These are phyloP conservation scores for Entomyzon cyanotis DNA, from an alignment of 2,113 vertebrate genomes.

Conservation along the genomic window DNA sequence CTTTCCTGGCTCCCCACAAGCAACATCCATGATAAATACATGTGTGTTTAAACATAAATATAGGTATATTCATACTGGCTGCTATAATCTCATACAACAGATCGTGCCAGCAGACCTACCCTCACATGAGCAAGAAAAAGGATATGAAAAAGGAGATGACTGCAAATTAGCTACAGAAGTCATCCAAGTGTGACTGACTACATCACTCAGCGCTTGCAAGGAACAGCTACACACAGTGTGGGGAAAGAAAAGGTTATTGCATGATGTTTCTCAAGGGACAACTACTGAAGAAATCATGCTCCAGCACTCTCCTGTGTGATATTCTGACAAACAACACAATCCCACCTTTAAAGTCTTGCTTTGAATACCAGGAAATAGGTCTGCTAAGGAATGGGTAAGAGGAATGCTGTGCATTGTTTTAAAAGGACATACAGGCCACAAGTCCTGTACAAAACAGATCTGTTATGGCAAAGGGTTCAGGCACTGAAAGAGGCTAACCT, in stretches of 20 bases:
- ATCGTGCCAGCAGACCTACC: neutral
- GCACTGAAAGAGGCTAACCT: neutral
- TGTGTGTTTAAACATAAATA: neutral
- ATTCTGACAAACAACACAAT: neutral
- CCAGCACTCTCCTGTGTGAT: neutral
- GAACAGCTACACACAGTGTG: neutral
- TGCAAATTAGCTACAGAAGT: neutral
- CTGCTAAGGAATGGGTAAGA: neutral
- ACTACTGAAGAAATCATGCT: neutral
- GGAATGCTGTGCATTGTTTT: neutral
- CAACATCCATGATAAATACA: rapidly evolving
- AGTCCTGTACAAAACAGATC: neutral
- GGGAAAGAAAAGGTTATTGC: neutral
- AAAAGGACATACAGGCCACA: neutral
- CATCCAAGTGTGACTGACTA: neutral
- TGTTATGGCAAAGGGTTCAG: neutral
- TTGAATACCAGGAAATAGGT: conserved; percentile 6
- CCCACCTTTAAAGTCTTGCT: neutral
- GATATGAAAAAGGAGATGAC: neutral
- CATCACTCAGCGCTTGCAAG: neutral
- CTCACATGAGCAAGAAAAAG: neutral
- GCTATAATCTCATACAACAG: neutral
- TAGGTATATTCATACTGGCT: neutral
- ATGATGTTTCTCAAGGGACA: neutral
- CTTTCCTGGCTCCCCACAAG: neutral